These are phyloP conservation scores for Regulus satrapa DNA, from an alignment of 2,113 vertebrate species.

Conservation along the genomic window DNA sequence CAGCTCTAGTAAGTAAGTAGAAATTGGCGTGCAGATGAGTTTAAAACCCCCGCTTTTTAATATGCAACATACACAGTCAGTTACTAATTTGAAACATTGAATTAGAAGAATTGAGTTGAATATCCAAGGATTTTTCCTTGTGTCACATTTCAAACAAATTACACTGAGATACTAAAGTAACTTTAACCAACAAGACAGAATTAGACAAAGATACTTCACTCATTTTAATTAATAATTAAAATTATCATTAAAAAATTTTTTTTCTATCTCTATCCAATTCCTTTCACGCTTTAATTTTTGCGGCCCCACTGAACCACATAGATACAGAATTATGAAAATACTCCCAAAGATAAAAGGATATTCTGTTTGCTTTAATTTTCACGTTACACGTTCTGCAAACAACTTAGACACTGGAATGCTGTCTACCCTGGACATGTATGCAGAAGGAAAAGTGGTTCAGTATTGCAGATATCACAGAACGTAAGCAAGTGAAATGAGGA, in stretches of 20 bases:
- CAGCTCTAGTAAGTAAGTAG: background rate
- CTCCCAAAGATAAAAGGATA: background rate
- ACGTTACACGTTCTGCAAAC: background rate
- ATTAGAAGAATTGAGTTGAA: background rate
- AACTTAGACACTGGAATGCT: slow-evolving; percentile 13
- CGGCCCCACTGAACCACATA: background rate
- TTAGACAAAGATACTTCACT: background rate
- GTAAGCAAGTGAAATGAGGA: slow-evolving; percentile 7
- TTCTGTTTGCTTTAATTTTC: background rate
- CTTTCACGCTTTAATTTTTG: background rate
- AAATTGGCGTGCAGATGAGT: background rate
- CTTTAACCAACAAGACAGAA: background rate
- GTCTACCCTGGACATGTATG: background rate
- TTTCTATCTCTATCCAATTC: background rate
- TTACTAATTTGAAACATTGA: background rate
- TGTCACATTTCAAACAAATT: background rate
- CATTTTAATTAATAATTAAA: background rate
- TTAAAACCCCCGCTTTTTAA: background rate
- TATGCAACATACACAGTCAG: background rate
- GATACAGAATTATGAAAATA: background rate
- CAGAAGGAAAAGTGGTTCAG: slow-evolving; percentile 23
- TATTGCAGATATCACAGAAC: background rate
- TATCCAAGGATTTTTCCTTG: background rate
- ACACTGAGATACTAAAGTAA: background rate
- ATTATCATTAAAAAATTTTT: background rate